phyloP scores from a whole-genome alignment of 2,888 invertebrate species.

The Myathropa florea region DNA sequence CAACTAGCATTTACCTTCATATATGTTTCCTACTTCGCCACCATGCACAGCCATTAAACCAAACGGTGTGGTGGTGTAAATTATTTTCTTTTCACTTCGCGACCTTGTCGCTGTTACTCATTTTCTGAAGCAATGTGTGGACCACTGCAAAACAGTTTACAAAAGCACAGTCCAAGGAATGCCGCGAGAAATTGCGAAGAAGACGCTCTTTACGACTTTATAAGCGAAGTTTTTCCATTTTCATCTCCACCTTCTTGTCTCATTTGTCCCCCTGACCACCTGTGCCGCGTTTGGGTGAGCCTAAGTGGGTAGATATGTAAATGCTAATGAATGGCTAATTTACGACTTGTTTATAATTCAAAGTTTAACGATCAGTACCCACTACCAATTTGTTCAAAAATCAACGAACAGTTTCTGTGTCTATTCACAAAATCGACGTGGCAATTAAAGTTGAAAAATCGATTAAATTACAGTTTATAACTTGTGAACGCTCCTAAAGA shows the following conservation, averaged over 20 bases:
- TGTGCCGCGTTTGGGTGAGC: neutral
- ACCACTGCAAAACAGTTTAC: too few relatives aligned
- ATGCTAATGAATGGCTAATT: neutral
- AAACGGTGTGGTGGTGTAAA: too few relatives aligned
- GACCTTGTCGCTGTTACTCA: neutral
- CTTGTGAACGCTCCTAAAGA: neutral
- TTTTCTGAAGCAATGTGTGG: too few relatives aligned
- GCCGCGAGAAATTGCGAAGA: neutral
- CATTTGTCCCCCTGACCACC: neutral
- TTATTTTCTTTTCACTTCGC: neutral
- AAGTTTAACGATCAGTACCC: neutral
- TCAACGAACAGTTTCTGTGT: neutral
- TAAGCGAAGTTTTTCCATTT: neutral
- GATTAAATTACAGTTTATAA: neutral
- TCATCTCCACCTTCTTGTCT: neutral
- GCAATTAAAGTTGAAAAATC: neutral
- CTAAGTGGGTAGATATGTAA: neutral
- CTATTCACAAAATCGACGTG: neutral
- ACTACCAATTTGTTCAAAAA: neutral
- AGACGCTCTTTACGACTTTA: neutral
- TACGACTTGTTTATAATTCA: neutral
- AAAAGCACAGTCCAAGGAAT: too few relatives aligned
- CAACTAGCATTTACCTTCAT: too few relatives aligned
- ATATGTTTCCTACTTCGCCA: too few relatives aligned
- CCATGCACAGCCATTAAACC: too few relatives aligned